Percentiles rank a stretch among this genome's conserved stretches.
Conservation (phyloP, 2,797 vertebrate genomes). For the Gadopsis bispinosus region DNA sequence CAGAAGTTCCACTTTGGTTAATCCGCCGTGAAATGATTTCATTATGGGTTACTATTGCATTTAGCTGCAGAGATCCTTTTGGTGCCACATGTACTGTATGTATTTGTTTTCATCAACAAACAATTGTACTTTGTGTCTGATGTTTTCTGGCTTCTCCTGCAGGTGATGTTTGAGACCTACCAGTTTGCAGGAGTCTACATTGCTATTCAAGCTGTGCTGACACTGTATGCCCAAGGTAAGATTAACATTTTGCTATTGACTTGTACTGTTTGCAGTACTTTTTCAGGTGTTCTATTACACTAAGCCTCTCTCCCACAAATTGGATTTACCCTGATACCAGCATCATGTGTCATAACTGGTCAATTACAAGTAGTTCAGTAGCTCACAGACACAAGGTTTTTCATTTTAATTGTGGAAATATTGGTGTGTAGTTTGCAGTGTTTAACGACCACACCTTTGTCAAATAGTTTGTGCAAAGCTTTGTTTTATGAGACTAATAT, state of each 20-base stretch:
- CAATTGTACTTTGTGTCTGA: neutral
- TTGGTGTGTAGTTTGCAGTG: neutral
- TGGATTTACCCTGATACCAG: neutral
- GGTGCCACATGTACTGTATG: neutral
- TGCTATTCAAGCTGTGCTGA: constrained; percentile 89
- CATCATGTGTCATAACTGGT: neutral
- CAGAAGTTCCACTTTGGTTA: neutral
- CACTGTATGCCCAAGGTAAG: constrained; percentile 89
- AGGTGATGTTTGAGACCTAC: constrained; percentile 90
- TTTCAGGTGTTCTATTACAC: no score
- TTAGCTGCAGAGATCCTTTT: constrained; percentile 1
- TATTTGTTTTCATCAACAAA: neutral
- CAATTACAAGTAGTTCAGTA: neutral
- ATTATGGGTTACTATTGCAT: constrained; percentile 5
- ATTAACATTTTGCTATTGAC: neutral
- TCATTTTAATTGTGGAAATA: constrained; percentile 10
- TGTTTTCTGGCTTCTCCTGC: constrained; percentile 30
- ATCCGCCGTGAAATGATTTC: constrained; percentile 1
- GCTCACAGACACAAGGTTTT: neutral
- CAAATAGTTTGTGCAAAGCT: constrained; percentile 42
- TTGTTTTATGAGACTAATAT: constrained; percentile 4
- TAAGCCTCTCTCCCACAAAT: neutral
- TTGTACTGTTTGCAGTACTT: neutral
- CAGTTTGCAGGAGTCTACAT: constrained; percentile 88
- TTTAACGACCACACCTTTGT: constrained; percentile 36